Percentiles rank a stretch among this genome's conserved stretches.
These are phyloP conservation scores for Drosophila mimetica DNA, from an alignment of 2,888 invertebrate species.

Conservation along the genomic window DNA sequence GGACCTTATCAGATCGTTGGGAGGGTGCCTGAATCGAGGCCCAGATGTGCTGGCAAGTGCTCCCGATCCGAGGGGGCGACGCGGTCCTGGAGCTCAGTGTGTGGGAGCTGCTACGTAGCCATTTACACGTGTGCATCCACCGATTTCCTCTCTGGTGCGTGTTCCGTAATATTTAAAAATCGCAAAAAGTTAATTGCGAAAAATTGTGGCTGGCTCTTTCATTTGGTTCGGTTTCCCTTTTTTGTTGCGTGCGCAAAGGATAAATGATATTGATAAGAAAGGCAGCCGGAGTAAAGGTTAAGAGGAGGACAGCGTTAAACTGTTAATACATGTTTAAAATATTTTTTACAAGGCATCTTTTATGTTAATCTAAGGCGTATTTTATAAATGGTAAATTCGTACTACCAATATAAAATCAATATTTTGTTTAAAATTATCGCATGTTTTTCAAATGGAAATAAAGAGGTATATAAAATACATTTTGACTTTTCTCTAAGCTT, in stretches of 20 bases:
- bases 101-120: conserved; percentile 33
- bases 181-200: conserved; percentile 78
- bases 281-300: background rate
- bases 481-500: too few species aligned
- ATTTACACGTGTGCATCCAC: conserved; percentile 53
- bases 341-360: too few species aligned
- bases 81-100: conserved; percentile 13
- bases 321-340: background rate
- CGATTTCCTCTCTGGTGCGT: conserved; percentile 57
- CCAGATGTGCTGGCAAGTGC: conserved; percentile 47
- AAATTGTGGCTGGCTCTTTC: conserved; percentile 31
- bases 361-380: too few species aligned
- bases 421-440: too few species aligned
- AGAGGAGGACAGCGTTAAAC: background rate
- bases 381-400: too few species aligned
- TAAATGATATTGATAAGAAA: conserved; percentile 59
- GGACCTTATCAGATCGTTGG: conserved; percentile 61
- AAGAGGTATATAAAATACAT: too few species aligned
- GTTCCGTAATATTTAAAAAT: conserved; percentile 80
- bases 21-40: conserved; percentile 50
- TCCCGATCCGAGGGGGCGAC: conserved; percentile 23
- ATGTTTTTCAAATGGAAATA: too few species aligned
- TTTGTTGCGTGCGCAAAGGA: conserved; percentile 61
- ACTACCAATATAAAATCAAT: too few species aligned
- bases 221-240: conserved; percentile 30